Base-by-base conservation (phyloP, 2,113 vertebrate genomes). In the Tricholaema leucomelas region DNA sequence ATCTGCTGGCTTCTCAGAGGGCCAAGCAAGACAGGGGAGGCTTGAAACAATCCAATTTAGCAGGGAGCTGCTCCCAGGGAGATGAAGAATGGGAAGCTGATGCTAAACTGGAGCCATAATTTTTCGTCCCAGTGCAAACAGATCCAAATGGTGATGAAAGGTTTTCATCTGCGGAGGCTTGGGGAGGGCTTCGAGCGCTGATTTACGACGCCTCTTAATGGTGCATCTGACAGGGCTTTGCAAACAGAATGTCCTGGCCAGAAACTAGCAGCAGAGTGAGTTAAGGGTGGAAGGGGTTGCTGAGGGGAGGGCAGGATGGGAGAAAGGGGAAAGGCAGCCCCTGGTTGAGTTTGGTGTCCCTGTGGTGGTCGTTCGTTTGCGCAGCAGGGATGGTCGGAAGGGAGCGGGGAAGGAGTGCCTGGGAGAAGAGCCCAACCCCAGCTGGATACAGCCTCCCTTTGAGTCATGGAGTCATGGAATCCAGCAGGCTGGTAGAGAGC, bases 71-170 rank as follows among this genome's bases (percentile, higher is more conserved):
- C 94, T 96, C 92, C 59, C 80, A 79, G 96, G 91, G 90, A 96
- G 91, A 90, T 96, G 96, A 96, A 94, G 95, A 97, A 97, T 97
- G 96, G 97, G 93, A 94, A 95, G 96, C 2, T 95, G 91, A 95
- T 91, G 94, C 94, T 95, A 96, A 96, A 96, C 93, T 38, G 92
- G 94, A 93, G 94, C 90, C 85, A 96, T 97, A 95, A 97, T 96
- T 97, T 97, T 97, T 96, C 96, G 94, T 96, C 92, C 87, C 96
- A 96, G 86, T 89, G 93, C 96, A 96, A 97, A 96, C 96, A 96
- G 96, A 97, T 96, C 95, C 96, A 95, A 96, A 95, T 96, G 94
- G 94, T 92, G 95, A 96, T 97, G 96, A 97, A 97, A 97, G 97
- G 96, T 96, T 97, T 96, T 96, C 97, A 96, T 95, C 95, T 95